phyloP scores from a whole-genome alignment of 2,797 vertebrate species.

The Astyanax mexicanus region DNA sequence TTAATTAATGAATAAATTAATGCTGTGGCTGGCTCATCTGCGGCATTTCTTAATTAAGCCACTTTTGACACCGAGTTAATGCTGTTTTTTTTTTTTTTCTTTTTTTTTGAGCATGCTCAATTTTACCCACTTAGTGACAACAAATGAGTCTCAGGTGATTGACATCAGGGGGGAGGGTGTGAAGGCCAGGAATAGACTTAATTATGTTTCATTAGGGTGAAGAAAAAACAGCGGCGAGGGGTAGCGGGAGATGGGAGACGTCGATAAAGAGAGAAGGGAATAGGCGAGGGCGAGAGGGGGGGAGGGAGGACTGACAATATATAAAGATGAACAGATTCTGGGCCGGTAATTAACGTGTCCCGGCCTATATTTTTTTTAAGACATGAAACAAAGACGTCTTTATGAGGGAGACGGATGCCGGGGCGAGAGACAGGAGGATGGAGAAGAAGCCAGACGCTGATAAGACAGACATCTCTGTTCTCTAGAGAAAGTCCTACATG shows the following conservation, averaged over 20 bases:
- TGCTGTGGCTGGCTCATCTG: background rate
- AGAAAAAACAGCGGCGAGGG: conserved; percentile 30
- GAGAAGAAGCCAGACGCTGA: conserved; percentile 17
- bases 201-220: conserved; percentile 55
- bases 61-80: background rate
- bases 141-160: conserved; percentile 21
- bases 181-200: conserved; percentile 25
- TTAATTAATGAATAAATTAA: no score
- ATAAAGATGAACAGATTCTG: conserved; percentile 46
- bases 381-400: conserved; percentile 42
- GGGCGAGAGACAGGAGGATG: conserved; percentile 24
- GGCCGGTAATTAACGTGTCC: conserved; percentile 42
- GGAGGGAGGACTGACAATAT: conserved; percentile 7
- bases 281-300: background rate
- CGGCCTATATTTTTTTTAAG: conserved; percentile 23
- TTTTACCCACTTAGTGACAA: conserved; percentile 21
- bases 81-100: background rate
- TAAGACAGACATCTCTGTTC: conserved; percentile 32
- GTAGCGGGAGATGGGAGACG: conserved; percentile 25
- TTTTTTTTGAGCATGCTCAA: conserved; percentile 11
- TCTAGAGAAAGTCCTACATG: conserved; percentile 25
- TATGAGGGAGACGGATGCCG: conserved; percentile 30
- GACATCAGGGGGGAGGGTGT: conserved; percentile 8
- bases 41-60: background rate
- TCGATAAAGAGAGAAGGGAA: conserved; percentile 36